Evolutionary conservation across 2,113 vertebrate species (phyloP), one percentile per base, ranked within the genome.

Genomic region (Casuarius casuarius): DNA sequence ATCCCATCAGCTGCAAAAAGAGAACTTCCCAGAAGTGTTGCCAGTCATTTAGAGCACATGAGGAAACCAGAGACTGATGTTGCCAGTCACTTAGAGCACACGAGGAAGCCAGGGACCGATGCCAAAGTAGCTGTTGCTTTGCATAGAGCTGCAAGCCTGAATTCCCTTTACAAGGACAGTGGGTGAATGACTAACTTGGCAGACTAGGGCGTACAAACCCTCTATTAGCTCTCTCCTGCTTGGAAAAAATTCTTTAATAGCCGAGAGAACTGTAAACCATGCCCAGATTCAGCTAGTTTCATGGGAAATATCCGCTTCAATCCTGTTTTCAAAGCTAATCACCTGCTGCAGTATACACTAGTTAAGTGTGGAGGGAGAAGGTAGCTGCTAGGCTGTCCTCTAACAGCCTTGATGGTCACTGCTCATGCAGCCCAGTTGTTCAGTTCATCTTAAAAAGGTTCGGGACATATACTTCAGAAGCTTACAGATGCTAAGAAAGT

Each of bases 71-170:
- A 93, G 54, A 73, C 67, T 62, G 75, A 74, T 77, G 81, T 44
- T 90, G 58, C 89, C 71, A 79, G 85, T 58, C 67, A 83, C 76
- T 83, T 35, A 52, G 15, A 95, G 61, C 58, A 76, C 81, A 71
- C 38, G 49, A 84, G 59, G 59, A 93, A 93, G 77, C 10, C 35
- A 86, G 63, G 91, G 72, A 74, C 83, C 71, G 52, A 90, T 65
- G 89, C 77, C 77, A 92, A 92, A 87, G 70, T 68, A 86, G 70
- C 44, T 91, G 61, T 31, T 91, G 56, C 70, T 92, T 81, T 68
- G 58, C 80, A 72, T 0, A 84, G 73, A 75, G 42, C 31, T 54
- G 40, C 25, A 84, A 84, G 84, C 23, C 65, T 87, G 26, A 90
- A 82, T 62, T 92, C 62, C 26, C 62, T 89, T 91, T 84, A 70